Evolutionary conservation across 1,140 invertebrate species (phyloP).

Genomic region (Monomorium pharaonis): DNA sequence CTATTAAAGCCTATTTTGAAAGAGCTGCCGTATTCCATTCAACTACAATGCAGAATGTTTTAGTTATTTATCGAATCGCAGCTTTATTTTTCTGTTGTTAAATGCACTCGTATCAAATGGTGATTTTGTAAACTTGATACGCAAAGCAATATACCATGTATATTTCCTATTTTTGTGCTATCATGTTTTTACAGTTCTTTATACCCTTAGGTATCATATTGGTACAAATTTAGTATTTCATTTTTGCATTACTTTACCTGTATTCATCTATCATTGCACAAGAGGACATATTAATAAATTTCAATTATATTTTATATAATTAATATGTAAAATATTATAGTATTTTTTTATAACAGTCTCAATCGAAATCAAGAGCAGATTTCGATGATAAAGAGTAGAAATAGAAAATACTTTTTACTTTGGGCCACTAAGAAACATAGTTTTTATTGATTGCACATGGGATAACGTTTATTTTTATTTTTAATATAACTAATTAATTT

Average conservation of each 20-base stretch:
- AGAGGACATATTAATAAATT: slow-evolving; percentile 11
- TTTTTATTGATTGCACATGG: not conserved
- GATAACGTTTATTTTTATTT: not conserved
- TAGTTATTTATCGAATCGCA: slow-evolving; percentile 29
- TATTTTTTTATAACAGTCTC: not conserved
- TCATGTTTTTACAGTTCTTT: not conserved
- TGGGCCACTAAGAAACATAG: not conserved
- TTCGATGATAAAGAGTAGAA: not conserved
- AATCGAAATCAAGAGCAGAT: not conserved
- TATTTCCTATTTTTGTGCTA: slow-evolving; percentile 9
- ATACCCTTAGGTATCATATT: slow-evolving; percentile 6
- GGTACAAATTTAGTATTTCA: slow-evolving; percentile 27
- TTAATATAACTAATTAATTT: not conserved
- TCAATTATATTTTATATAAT: not conserved
- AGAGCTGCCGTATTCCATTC: not conserved
- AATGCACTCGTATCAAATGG: slow-evolving; percentile 15
- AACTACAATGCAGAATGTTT: slow-evolving; percentile 7
- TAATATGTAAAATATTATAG: not conserved
- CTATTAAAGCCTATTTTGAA: slow-evolving; percentile 12
- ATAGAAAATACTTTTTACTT: not conserved
- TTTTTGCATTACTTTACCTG: not conserved
- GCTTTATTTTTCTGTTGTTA: slow-evolving; percentile 12
- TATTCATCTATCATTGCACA: not conserved
- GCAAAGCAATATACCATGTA: not conserved
- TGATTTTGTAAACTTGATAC: slow-evolving; percentile 17